Evolutionary conservation across 2,888 invertebrate genomes (phyloP).

Genomic region (Muschampia plurimacula): DNA sequence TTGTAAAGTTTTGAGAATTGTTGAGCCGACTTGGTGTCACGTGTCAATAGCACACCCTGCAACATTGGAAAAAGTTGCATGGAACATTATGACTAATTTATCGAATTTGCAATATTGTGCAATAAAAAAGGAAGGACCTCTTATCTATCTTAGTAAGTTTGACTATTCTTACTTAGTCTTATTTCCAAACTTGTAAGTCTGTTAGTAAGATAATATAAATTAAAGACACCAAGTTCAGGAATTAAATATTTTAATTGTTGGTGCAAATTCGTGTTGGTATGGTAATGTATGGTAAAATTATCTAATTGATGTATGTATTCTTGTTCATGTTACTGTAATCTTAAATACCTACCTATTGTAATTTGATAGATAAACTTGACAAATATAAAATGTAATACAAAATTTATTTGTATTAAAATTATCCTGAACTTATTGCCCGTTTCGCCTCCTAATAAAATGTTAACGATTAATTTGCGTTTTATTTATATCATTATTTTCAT

Average conservation of each 20-base stretch:
- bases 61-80: neutral
- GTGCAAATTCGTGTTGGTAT: slow-evolving; percentile 73
- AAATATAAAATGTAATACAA: slow-evolving; percentile 78
- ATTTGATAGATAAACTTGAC: slow-evolving; percentile 81
- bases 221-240: slow-evolving; percentile 27
- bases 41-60: slow-evolving; percentile 15
- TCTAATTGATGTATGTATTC: slow-evolving; percentile 57
- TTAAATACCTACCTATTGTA: slow-evolving; percentile 72
- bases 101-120: slow-evolving; percentile 1
- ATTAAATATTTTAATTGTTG: slow-evolving; percentile 54
- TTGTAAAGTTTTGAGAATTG: slow-evolving; percentile 11
- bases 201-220: slow-evolving; percentile 9
- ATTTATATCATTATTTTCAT: neutral
- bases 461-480: slow-evolving; percentile 68
- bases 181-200: slow-evolving; percentile 12
- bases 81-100: slow-evolving; percentile 7
- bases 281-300: slow-evolving; percentile 51
- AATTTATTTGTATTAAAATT: slow-evolving; percentile 82
- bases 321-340: slow-evolving; percentile 85
- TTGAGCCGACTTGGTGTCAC: slow-evolving; percentile 31
- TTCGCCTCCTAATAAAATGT: slow-evolving; percentile 86
- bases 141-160: neutral
- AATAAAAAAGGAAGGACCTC: neutral
- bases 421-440: slow-evolving; percentile 84
- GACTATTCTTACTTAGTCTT: slow-evolving; percentile 3